Base-by-base conservation (phyloP, 2,797 vertebrate species). In the Aeoliscus strigatus region DNA sequence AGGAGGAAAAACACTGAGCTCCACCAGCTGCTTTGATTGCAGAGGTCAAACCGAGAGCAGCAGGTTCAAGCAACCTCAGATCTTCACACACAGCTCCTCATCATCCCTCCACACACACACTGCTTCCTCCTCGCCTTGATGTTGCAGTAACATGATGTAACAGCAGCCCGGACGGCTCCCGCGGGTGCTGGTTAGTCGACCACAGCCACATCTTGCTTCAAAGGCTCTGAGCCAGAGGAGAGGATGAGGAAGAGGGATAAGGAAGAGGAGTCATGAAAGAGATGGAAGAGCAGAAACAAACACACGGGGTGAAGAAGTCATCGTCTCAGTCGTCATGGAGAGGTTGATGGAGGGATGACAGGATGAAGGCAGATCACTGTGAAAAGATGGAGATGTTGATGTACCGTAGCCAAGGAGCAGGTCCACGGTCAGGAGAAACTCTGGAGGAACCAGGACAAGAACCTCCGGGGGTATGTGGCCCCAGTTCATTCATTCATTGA, bases 11-110 rank as follows among this genome's bases (percentile, higher is more conserved):
- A 41, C 14, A 14, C 43, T 12, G 40, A 25, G 2, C 13, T 14
- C 39, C 55, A 43, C 9, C 17, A 14, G 44, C 43, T 0, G 58
- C 71, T 80, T 76, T 80, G 70, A 80, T 76, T 55, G 51, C 15
- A 0, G 52, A 63, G 78, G 78, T 80, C 78, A 75, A 54, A 63
- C 42, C 1, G 1, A 51, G 78, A 75, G 68, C 70, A 74, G 65
- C 66, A 36, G 70, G 67, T 78, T 72, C 59, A 67, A 11, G 30
- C 61, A 58, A 58, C 41, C 51, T 62, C 60, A 65, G 59, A 74
- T 72, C 59, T 68, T 31, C 63, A 46, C 54, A 16, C 39, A 26
- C n/a, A n/a, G n/a, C n/a, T n/a, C n/a, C n/a, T n/a, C n/a, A n/a
- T 34, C 29, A 7, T 10, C 27, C 25, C 39, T 27, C 16, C 51